These are phyloP conservation scores for Drosophila kohkoa DNA, from an alignment of 1,140 invertebrate genomes.

Conservation along the genomic window DNA sequence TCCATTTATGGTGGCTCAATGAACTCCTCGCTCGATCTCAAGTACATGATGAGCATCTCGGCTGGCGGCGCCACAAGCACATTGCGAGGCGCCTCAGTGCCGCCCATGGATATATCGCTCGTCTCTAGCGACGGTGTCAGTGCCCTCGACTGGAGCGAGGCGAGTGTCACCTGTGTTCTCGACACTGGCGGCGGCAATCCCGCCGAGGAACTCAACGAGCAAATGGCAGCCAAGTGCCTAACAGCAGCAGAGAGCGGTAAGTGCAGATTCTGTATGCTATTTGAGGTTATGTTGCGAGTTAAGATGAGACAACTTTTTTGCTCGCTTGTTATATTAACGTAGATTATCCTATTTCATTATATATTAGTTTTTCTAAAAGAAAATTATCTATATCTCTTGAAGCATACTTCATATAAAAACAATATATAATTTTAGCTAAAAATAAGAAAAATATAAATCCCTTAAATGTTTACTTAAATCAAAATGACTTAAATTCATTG, in stretches of 20 bases:
- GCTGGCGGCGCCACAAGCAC: slow-evolving; percentile 61
- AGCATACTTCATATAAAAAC: no score
- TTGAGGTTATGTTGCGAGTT: not conserved
- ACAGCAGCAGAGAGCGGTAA: slow-evolving; percentile 78
- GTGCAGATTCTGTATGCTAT: slow-evolving; percentile 26
- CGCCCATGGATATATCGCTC: slow-evolving; percentile 66
- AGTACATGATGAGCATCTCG: slow-evolving; percentile 66
- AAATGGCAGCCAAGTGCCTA: slow-evolving; percentile 75
- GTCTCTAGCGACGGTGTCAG: slow-evolving; percentile 67
- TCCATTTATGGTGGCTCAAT: slow-evolving; percentile 76
- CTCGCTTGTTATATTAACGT: no score
- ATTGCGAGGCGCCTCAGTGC: slow-evolving; percentile 67
- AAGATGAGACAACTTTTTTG: not conserved
- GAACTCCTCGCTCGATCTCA: slow-evolving; percentile 77
- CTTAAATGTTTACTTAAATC: no score
- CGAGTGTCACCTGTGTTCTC: slow-evolving; percentile 65
- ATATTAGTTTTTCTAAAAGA: no score
- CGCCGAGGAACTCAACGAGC: slow-evolving; percentile 69
- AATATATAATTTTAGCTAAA: no score
- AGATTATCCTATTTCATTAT: no score
- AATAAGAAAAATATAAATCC: no score
- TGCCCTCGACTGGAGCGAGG: slow-evolving; percentile 66
- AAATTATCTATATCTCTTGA: no score
- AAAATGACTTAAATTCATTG: no score
- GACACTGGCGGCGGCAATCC: slow-evolving; percentile 63